Percentiles rank a stretch among this genome's conserved stretches.
Conservation (phyloP, 2,113 vertebrate genomes). For the Ramphastos sulfuratus region DNA sequence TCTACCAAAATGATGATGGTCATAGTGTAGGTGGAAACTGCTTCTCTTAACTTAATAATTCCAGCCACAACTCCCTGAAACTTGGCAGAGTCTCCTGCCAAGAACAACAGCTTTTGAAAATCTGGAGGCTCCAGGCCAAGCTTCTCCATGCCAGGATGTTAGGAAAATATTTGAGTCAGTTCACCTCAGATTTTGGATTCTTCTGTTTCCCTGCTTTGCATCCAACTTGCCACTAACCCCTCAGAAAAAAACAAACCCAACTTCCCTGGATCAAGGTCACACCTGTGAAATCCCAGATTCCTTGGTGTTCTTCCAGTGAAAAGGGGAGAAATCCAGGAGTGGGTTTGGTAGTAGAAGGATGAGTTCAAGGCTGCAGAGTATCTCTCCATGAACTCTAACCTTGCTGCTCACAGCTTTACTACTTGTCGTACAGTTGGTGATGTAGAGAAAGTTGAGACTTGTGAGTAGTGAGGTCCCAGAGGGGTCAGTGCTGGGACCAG, state of each 20-base stretch:
- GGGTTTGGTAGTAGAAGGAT: neutral
- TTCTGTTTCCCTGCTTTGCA: neutral
- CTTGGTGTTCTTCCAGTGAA: neutral
- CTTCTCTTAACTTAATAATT: slow-evolving; percentile 32
- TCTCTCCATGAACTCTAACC: neutral
- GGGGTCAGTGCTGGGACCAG: too few relatives aligned
- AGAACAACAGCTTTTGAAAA: neutral
- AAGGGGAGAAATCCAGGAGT: neutral
- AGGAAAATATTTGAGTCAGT: neutral
- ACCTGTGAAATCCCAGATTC: slow-evolving; percentile 14
- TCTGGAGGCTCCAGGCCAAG: neutral
- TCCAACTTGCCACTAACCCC: neutral
- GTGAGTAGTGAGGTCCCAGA: too few relatives aligned
- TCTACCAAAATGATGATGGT: neutral
- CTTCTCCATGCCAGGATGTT: neutral
- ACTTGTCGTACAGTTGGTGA: neutral
- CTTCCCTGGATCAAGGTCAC: neutral
- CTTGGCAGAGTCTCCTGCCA: slow-evolving; percentile 1
- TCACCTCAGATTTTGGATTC: slow-evolving; percentile 40
- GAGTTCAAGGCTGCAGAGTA: neutral
- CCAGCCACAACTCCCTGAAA: slow-evolving; percentile 22
- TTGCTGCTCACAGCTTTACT: neutral
- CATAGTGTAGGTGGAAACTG: slow-evolving; percentile 5
- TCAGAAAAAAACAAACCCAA: neutral
- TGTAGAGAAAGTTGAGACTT: neutral